Evolutionary conservation across 2,797 vertebrate species (phyloP).

Genomic region (Paedocypris micromegethes): DNA sequence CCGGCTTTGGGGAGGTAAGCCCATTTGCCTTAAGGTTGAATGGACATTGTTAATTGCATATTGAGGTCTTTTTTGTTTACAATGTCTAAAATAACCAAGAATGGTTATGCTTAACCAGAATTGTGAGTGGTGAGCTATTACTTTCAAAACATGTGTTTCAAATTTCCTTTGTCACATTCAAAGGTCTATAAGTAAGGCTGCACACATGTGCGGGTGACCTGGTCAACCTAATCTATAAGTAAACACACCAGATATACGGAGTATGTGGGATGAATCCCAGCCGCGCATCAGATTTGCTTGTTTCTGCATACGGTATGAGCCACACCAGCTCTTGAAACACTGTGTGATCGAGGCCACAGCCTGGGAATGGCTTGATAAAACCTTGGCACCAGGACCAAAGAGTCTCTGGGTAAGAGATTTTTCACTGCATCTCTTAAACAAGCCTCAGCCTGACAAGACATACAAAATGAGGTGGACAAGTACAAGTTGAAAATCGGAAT

Average conservation of each 20-base stretch:
- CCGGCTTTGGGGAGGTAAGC: constrained; percentile 41
- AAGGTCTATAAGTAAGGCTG: too few species aligned
- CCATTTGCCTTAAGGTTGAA: constrained; percentile 38
- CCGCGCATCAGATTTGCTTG: constrained; percentile 23
- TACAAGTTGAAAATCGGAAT: constrained; percentile 37
- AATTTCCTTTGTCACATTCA: too few species aligned
- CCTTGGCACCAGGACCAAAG: constrained; percentile 42
- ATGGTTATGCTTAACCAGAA: constrained; percentile 1
- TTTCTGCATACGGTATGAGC: constrained; percentile 33
- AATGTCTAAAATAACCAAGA: neutral
- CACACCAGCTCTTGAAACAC: constrained; percentile 34
- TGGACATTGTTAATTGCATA: constrained; percentile 11
- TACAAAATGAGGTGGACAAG: constrained; percentile 53
- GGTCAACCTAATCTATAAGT: constrained; percentile 27
- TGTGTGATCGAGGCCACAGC: constrained; percentile 49
- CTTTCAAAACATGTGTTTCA: neutral
- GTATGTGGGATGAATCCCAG: constrained; percentile 38
- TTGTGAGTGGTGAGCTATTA: neutral
- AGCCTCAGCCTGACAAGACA: constrained; percentile 55
- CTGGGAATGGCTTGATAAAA: constrained; percentile 49
- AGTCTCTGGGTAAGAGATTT: constrained; percentile 48
- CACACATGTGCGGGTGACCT: constrained; percentile 7
- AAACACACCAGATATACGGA: constrained; percentile 37
- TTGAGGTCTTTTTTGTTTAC: neutral
- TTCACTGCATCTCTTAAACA: constrained; percentile 38